phyloP scores from a whole-genome alignment of 2,113 vertebrate genomes.

The Parus major region DNA sequence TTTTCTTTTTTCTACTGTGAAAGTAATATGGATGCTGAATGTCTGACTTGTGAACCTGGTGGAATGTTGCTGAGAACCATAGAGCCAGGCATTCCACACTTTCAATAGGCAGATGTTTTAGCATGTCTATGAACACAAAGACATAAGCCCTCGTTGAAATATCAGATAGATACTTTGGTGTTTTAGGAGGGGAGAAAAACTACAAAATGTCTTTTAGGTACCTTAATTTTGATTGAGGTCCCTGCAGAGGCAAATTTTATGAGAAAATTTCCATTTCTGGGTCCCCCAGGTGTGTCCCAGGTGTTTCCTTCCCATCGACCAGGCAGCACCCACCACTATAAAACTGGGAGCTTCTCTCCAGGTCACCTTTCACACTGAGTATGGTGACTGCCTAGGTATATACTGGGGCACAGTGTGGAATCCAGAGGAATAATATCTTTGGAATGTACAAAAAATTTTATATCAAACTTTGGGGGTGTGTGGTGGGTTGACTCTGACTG shows the following conservation, averaged over 20 bases:
- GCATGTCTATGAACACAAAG: neutral
- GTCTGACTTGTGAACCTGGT: neutral
- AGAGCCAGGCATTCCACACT: neutral
- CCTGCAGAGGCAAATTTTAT: neutral
- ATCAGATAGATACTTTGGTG: neutral
- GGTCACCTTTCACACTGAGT: neutral
- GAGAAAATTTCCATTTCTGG: neutral
- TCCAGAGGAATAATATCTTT: neutral
- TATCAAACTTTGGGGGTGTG: rapidly evolving
- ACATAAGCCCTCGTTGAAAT: neutral
- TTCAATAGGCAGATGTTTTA: neutral
- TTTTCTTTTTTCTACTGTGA: neutral
- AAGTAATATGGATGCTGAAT: neutral
- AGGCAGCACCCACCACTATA: neutral
- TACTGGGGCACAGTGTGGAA: neutral
- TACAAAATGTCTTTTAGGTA: neutral
- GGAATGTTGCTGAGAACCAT: neutral
- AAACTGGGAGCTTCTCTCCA: neutral
- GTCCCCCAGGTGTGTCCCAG: neutral
- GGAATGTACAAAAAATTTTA: neutral
- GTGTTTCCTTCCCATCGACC: neutral
- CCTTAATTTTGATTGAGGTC: neutral
- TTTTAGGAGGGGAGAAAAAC: neutral
- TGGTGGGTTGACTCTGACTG: neutral
- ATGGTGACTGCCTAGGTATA: too few species aligned